These are phyloP conservation scores for Schizaphis graminum DNA, from an alignment of 2,888 invertebrate species.

Conservation along the genomic window DNA sequence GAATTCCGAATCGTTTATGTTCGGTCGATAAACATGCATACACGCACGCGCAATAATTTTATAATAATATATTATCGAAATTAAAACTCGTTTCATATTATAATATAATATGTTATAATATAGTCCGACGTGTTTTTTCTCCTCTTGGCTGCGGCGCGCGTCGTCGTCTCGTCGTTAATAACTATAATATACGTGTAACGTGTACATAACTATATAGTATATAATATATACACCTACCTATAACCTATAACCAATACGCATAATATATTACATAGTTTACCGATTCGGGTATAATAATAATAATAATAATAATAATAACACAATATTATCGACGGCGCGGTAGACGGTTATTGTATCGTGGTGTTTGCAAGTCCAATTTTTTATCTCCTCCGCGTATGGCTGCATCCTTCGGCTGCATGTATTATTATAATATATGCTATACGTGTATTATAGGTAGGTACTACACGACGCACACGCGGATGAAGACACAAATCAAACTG, in stretches of 20 bases:
- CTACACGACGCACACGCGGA: background rate
- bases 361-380: background rate
- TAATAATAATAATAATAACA: background rate
- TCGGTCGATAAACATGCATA: constrained; percentile 8
- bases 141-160: background rate
- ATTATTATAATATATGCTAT: background rate
- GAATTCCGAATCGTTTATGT: constrained; percentile 11
- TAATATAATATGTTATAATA: constrained; percentile 8
- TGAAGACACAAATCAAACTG: constrained; percentile 57
- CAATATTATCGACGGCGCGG: background rate
- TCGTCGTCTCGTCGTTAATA: background rate
- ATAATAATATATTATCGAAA: constrained; percentile 29
- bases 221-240: background rate
- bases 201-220: background rate
- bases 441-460: background rate
- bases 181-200: background rate
- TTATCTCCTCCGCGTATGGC: background rate
- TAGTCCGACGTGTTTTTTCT: constrained; percentile 10
- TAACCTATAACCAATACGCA: background rate
- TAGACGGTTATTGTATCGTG: background rate
- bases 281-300: background rate
- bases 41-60: constrained; percentile 27
- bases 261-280: background rate
- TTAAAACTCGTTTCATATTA: constrained; percentile 27
- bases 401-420: background rate